Conservation (phyloP, 2,797 vertebrate genomes). For the Macrochelys suwanniensis region DNA sequence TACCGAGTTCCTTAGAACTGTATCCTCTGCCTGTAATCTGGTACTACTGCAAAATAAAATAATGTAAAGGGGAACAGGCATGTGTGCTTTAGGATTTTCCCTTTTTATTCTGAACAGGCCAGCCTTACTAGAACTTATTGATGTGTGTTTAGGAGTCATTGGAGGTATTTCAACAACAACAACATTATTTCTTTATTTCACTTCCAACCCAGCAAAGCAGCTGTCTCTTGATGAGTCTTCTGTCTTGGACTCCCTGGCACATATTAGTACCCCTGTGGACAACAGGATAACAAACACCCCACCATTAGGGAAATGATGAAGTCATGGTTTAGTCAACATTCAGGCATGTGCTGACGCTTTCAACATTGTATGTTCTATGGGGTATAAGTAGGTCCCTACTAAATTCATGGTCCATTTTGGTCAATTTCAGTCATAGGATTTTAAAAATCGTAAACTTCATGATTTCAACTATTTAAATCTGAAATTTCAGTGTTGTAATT, state of each 20-base stretch:
- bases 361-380: neutral
- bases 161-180: neutral
- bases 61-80: neutral
- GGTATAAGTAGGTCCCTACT: neutral
- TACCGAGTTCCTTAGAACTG: neutral
- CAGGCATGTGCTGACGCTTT: neutral
- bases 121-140: neutral
- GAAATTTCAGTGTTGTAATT: no score
- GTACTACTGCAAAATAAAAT: neutral
- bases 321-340: neutral
- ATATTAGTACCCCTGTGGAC: neutral
- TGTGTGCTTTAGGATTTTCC: neutral
- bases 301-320: neutral
- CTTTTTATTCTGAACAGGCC: accelerated
- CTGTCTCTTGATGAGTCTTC: neutral
- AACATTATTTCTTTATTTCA: neutral
- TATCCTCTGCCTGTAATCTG: neutral
- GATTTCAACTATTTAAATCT: no score
- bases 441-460: no score
- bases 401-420: no score
- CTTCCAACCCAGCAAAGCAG: neutral
- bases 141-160: neutral
- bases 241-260: neutral
- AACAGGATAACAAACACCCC: neutral
- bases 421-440: no score